Base-by-base conservation (phyloP, 2,113 vertebrate species). In the Vireo altiloquus region DNA sequence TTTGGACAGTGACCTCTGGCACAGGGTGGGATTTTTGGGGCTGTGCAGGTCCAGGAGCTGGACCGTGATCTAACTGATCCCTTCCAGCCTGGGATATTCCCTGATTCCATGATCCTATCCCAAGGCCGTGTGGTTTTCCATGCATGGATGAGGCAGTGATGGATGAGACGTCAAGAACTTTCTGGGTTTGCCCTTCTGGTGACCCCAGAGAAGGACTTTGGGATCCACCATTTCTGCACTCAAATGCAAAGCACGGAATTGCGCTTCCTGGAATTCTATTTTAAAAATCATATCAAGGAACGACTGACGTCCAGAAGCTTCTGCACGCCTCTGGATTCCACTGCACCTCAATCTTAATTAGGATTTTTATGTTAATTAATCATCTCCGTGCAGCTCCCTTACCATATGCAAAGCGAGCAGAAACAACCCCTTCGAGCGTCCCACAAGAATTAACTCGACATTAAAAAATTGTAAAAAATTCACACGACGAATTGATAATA, bases 381-480 rank as follows among this genome's bases (percentile, higher is more conserved):
- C 89, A 81, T 33, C 72, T 64, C 92, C 15, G 5, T 0, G 10
- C 17, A 31, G 37, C 56, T 42, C 11, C 24, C 6, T 60, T 24
- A 5, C 70, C 53, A 0, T 27, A 88, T 35, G 86, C 68, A 42
- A 90, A 93, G 69, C 3, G 0, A 27, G 71, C 54, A 61, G 82
- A 15, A 79, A 39, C 49, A 40, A 70, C n/a, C 37, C 78, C 86
- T 54, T 4, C 31, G 1, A 56, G 40, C 65, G 3, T n/a, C 75
- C 68, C 89, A 6, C 81, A 10, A 90, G 80, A 83, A 95, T 97
- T 96, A 96, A 96, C 63, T 94, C 15, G 86, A 97, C 92, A 96
- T 97, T 96, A 97, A 97, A 97, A 97, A 93, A 96, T 65, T 90
- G 95, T 97, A 90, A 96, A 94, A 97, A 95, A 95, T 95, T 88